These are phyloP conservation scores for Lynx canadensis DNA, from an alignment of 2,113 vertebrate genomes.

Conservation along the genomic window DNA sequence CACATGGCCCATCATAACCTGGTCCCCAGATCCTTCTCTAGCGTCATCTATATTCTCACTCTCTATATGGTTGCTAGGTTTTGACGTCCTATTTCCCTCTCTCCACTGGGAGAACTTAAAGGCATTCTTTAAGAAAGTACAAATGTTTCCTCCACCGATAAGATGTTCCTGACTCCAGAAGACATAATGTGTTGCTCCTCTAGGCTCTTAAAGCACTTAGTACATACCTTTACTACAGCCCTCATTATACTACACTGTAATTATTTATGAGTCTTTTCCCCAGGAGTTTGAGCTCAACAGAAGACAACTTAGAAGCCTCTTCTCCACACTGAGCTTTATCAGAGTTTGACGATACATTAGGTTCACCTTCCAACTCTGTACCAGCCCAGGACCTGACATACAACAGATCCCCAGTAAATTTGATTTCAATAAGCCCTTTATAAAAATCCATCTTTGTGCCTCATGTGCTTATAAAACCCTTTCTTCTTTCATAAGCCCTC, in stretches of 20 bases:
- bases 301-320: not conserved
- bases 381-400: not conserved
- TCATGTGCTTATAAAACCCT: not conserved
- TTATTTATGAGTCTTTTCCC: conserved; percentile 33
- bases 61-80: not conserved
- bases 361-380: not conserved
- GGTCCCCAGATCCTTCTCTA: not conserved
- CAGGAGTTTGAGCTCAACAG: not conserved
- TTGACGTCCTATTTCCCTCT: not conserved
- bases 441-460: not conserved
- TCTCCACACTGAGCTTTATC: not conserved
- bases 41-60: not conserved
- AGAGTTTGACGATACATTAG: not conserved
- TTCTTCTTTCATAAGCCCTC: not conserved
- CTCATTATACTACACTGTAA: not conserved
- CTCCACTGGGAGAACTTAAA: not conserved
- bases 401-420: not conserved
- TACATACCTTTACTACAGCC: not conserved
- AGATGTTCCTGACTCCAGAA: not conserved
- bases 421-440: conserved; percentile 30
- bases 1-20: not conserved
- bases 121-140: conserved; percentile 23
- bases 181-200: not conserved
- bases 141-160: not conserved
- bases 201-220: not conserved